These are phyloP conservation scores for Megalurothrips usitatus DNA, from an alignment of 2,888 invertebrate species.

Conservation along the genomic window DNA sequence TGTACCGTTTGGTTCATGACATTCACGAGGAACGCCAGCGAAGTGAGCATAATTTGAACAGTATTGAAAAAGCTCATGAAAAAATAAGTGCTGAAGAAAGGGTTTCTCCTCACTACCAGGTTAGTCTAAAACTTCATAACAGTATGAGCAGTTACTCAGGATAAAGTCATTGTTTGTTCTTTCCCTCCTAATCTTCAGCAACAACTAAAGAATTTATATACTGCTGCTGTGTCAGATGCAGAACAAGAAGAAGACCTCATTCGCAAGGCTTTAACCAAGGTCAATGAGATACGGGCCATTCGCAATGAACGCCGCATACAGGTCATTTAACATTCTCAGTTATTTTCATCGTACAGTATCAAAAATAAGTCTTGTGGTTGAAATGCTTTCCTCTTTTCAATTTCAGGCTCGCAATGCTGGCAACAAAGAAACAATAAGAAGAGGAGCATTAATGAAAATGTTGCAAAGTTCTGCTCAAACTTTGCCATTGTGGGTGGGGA, in stretches of 20 bases:
- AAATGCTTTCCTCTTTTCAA: slow-evolving; percentile 30
- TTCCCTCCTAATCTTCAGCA: slow-evolving; percentile 52
- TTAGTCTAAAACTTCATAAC: slow-evolving; percentile 39
- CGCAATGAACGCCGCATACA: slow-evolving; percentile 83
- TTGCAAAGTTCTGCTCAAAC: slow-evolving; percentile 86
- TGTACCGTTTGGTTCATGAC: slow-evolving; percentile 72
- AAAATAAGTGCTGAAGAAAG: slow-evolving; percentile 50
- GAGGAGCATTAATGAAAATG: slow-evolving; percentile 95
- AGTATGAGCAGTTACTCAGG: slow-evolving; percentile 35
- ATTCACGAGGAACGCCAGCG: slow-evolving; percentile 75
- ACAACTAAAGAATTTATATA: slow-evolving; percentile 76
- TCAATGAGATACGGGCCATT: slow-evolving; percentile 84
- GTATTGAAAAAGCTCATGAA: slow-evolving; percentile 72
- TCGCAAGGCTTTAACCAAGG: slow-evolving; percentile 75
- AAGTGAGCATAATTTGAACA: slow-evolving; percentile 74
- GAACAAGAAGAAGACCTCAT: slow-evolving; percentile 79
- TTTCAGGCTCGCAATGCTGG: slow-evolving; percentile 71
- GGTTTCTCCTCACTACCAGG: slow-evolving; percentile 52
- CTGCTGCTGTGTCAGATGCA: slow-evolving; percentile 73
- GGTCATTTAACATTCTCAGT: slow-evolving; percentile 45
- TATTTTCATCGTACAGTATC: neutral
- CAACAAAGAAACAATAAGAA: slow-evolving; percentile 84
- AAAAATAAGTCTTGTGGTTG: slow-evolving; percentile 3
- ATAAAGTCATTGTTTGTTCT: neutral
- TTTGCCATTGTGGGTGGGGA: slow-evolving; percentile 87